Evolutionary conservation across 2,888 invertebrate species (phyloP), one percentile per base, ranked within the genome.

Genomic region (Cephus nigrinus): DNA sequence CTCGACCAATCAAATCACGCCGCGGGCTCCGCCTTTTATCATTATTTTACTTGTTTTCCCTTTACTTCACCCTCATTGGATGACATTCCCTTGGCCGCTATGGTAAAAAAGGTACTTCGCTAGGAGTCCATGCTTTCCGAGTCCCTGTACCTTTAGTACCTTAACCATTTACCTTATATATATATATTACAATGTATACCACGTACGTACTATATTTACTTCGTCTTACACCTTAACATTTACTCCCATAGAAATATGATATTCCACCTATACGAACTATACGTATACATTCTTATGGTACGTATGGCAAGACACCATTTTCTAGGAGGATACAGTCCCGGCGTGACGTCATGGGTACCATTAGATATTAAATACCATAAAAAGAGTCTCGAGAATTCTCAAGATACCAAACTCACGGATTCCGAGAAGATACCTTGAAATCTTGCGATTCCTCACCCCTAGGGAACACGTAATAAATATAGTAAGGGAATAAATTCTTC

Each of bases 31-130:
- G 91, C 91, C 91, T 91, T 91, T 91, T 91, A 91, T 91, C 91
- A 91, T 91, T 90, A 91, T 91, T 91, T 91, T 91, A 91, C 91
- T 91, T 91, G 91, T 91, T 91, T 91, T 91, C 88, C 89, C 89
- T 90, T 88, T 90, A 89, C 91, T 90, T 89, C 88, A 89, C 89
- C 90, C 90, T 89, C 89, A 91, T 91, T 91, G 91, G 91, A 91
- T 91, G 90, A 90, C 91, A 91, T 91, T 89, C 86, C 84, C 86
- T 81, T 83, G 82, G 85, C 86, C 87, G 85, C 84, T 85, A 83
- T 81, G 80, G 81, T 84, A 81, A 83, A 84, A 88, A 88, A 83
- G 82, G 79, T 79, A 82, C 79, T 79, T 73, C 73, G 69, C 40
- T 80, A 81, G 81, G 86, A 86, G 85, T 87, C 87, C 87, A 87